A percentile compares a stretch with the other conserved stretches of the same genome.
These are phyloP conservation scores for Aradophagus sp. DNA, from an alignment of 1,140 invertebrate species.

Conservation along the genomic window DNA sequence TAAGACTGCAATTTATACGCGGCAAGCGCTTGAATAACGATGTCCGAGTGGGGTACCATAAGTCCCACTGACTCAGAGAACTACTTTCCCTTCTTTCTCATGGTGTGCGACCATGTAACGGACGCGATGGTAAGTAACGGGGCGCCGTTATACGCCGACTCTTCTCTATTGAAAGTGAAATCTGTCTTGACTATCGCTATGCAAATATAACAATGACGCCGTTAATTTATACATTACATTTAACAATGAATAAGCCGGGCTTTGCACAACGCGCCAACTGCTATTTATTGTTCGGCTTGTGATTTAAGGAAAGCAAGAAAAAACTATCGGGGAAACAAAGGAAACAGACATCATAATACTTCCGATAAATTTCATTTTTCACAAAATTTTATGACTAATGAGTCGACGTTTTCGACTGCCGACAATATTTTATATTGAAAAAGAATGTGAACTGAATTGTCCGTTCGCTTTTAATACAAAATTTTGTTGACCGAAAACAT, in stretches of 20 bases:
- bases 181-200: slow-evolving; percentile 42
- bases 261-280: neutral
- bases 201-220: slow-evolving; percentile 30
- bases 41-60: slow-evolving; percentile 57
- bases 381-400: too few species aligned
- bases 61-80: slow-evolving; percentile 74
- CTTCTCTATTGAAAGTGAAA: slow-evolving; percentile 71
- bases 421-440: too few species aligned
- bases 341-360: too few species aligned
- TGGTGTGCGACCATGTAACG: slow-evolving; percentile 51
- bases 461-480: too few species aligned
- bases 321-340: too few species aligned
- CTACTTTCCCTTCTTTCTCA: slow-evolving; percentile 72
- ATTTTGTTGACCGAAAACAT: too few species aligned
- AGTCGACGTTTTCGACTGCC: too few species aligned
- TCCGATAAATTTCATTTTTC: too few species aligned
- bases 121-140: slow-evolving; percentile 56
- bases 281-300: slow-evolving; percentile 8
- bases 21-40: slow-evolving; percentile 26
- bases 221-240: slow-evolving; percentile 24
- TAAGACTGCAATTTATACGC: slow-evolving; percentile 23
- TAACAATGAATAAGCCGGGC: slow-evolving; percentile 31
- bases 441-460: too few species aligned
- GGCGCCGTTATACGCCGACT: slow-evolving; percentile 68
- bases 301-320: too few species aligned